These are phyloP conservation scores for Musca domestica DNA, from an alignment of 1,140 invertebrate genomes.

Conservation along the genomic window DNA sequence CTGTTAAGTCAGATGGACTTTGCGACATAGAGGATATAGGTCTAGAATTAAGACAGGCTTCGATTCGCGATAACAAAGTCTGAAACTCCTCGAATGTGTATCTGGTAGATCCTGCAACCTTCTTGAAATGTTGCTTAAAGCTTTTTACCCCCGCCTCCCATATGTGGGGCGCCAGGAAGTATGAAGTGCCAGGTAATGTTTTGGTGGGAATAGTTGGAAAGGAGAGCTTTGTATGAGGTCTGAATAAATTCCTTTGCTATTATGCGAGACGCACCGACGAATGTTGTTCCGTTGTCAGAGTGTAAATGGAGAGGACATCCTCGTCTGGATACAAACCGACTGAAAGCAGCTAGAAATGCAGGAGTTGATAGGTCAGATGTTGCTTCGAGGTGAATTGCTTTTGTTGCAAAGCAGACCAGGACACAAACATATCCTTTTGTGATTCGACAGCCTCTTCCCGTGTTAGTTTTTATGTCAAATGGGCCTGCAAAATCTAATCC, in stretches of 20 bases:
- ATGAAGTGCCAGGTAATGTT: not conserved
- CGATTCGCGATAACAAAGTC: conserved; percentile 25
- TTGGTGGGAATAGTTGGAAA: not conserved
- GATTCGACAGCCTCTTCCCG: conserved; percentile 28
- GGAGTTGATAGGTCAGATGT: conserved; percentile 39
- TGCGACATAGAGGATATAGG: conserved; percentile 19
- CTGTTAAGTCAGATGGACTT: conserved; percentile 13
- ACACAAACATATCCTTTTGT: conserved; percentile 48
- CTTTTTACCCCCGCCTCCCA: no score
- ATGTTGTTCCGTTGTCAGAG: conserved; percentile 38
- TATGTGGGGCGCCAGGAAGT: conserved; percentile 28
- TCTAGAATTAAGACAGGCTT: conserved; percentile 34
- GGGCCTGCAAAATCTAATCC: no score
- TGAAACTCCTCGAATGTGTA: conserved; percentile 23
- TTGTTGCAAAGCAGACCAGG: conserved; percentile 46
- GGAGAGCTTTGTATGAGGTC: not conserved
- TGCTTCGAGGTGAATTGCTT: no score
- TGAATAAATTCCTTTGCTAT: not conserved
- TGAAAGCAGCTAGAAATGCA: conserved; percentile 48
- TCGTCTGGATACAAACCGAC: conserved; percentile 44
- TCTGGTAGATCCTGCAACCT: not conserved
- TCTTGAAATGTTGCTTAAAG: not conserved
- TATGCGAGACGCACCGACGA: conserved; percentile 26
- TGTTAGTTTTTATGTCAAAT: conserved; percentile 26
- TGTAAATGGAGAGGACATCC: no score